Evolutionary conservation across 2,888 invertebrate genomes (phyloP).

Genomic region (Chrysomela aeneicollis): DNA sequence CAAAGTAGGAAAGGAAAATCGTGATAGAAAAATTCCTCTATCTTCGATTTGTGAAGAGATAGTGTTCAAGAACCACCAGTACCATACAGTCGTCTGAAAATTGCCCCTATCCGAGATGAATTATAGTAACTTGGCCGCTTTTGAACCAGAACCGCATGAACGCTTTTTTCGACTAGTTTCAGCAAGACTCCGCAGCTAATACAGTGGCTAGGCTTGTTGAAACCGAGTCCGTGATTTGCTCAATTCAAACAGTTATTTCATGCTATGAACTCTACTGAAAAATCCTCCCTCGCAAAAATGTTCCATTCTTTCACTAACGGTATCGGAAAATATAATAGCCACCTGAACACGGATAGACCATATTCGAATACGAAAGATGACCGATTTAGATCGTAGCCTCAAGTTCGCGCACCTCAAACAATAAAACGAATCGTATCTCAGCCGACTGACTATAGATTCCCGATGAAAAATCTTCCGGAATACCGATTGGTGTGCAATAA

Average conservation of each 20-base stretch:
- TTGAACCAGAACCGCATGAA: neutral
- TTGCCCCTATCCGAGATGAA: no score
- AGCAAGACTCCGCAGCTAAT: neutral
- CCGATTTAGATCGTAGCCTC: slow-evolving; percentile 16
- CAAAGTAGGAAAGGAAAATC: no score
- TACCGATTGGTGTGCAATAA: slow-evolving; percentile 16
- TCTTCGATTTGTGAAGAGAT: no score
- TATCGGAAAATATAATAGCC: slow-evolving; percentile 12
- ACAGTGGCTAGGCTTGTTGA: neutral
- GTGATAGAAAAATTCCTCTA: no score
- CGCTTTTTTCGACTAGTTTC: neutral
- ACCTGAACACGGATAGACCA: slow-evolving; percentile 13
- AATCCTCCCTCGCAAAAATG: neutral
- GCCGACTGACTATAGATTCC: slow-evolving; percentile 14
- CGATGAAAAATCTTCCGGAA: slow-evolving; percentile 14
- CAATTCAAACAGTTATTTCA: no score
- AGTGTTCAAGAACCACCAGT: no score
- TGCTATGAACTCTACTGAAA: no score
- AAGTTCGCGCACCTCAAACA: slow-evolving; percentile 5
- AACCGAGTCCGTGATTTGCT: no score
- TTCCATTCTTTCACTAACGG: slow-evolving; percentile 8
- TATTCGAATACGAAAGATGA: slow-evolving; percentile 13
- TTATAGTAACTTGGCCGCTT: no score
- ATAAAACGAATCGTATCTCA: slow-evolving; percentile 10
- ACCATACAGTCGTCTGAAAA: no score